phyloP scores from a whole-genome alignment of 92 coral and sea anemone species.

The Heliopora coerulea region DNA sequence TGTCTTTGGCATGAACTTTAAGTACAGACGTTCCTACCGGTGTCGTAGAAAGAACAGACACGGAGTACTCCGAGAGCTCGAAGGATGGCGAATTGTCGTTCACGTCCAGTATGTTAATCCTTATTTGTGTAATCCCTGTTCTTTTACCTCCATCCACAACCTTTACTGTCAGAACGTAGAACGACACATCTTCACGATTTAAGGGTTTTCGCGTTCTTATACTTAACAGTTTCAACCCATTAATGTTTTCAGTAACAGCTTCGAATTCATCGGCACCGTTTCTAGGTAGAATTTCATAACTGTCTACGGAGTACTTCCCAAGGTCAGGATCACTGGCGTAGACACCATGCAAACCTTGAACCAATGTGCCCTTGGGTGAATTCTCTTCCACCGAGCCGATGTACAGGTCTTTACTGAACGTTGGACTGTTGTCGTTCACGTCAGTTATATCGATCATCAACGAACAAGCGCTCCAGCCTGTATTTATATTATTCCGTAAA shows the following conservation, averaged over 20 bases:
- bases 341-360: slow-evolving; percentile 78
- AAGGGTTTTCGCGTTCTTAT: slow-evolving; percentile 69
- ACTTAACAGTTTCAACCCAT: slow-evolving; percentile 77
- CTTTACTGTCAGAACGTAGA: slow-evolving; percentile 76
- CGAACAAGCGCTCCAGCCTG: slow-evolving; percentile 66
- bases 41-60: slow-evolving; percentile 67
- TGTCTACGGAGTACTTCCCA: slow-evolving; percentile 62
- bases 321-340: slow-evolving; percentile 83
- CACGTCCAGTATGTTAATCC: slow-evolving; percentile 77
- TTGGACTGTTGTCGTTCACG: slow-evolving; percentile 81
- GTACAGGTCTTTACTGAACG: slow-evolving; percentile 75
- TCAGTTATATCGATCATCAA: slow-evolving; percentile 70
- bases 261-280: slow-evolving; percentile 81
- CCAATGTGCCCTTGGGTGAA: slow-evolving; percentile 62
- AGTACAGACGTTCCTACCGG: slow-evolving; percentile 70
- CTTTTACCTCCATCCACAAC: slow-evolving; percentile 75
- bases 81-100: slow-evolving; percentile 82
- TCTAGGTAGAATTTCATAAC: slow-evolving; percentile 78
- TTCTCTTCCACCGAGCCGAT: slow-evolving; percentile 69
- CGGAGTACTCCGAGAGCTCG: slow-evolving; percentile 60
- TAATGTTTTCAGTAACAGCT: slow-evolving; percentile 63
- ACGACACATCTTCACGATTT: slow-evolving; percentile 79
- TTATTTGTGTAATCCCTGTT: slow-evolving; percentile 66
- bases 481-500: not conserved
- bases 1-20: slow-evolving; percentile 81